Evolutionary conservation across 2,888 invertebrate species (phyloP).

Genomic region (Lasius fuliginosus): DNA sequence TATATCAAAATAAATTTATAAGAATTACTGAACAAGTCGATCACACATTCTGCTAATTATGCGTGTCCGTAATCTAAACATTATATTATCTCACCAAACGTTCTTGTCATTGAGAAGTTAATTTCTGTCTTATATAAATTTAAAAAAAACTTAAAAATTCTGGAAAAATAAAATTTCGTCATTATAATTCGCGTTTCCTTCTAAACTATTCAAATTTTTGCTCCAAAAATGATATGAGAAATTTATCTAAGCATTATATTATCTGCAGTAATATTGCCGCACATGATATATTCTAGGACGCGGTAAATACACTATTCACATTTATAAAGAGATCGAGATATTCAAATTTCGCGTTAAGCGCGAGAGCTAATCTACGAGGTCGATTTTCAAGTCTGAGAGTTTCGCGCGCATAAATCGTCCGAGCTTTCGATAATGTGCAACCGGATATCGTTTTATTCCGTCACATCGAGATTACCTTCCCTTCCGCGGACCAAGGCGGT

Average conservation of each 20-base stretch:
- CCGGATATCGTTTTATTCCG: constrained; percentile 51
- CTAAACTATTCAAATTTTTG: neutral
- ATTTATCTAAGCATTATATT: neutral
- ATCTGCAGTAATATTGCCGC: neutral
- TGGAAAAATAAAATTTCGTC: neutral
- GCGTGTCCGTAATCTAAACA: too few species aligned
- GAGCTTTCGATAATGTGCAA: constrained; percentile 45
- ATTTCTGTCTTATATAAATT: neutral
- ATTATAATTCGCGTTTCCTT: neutral
- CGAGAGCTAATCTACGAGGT: constrained; percentile 32
- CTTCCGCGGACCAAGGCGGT: neutral
- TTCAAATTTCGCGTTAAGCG: constrained; percentile 38
- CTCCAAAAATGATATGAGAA: neutral
- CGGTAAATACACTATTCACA: constrained; percentile 29
- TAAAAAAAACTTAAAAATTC: neutral
- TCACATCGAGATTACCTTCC: constrained; percentile 40
- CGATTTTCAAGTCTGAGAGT: constrained; percentile 34
- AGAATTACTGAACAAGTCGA: neutral
- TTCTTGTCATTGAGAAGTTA: too few species aligned
- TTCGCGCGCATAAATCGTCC: constrained; percentile 36
- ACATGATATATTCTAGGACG: neutral
- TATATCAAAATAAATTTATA: neutral
- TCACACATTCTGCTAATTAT: neutral
- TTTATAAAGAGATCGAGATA: constrained; percentile 30
- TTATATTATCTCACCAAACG: too few species aligned